Conservation (phyloP, 2,113 vertebrate species). For the Xenopus laevis region DNA sequence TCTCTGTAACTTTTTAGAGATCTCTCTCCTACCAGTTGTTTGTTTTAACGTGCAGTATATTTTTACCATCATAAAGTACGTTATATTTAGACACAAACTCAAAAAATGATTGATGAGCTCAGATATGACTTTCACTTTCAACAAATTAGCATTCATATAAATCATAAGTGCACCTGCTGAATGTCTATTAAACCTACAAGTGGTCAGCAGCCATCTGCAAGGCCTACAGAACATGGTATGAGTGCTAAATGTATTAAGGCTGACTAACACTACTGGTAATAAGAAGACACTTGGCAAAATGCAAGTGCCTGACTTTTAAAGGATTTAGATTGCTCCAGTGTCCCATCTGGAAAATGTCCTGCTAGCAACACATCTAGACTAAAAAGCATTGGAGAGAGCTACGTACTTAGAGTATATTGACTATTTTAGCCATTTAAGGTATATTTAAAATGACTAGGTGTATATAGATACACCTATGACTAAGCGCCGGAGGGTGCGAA, state of each 20-base stretch:
- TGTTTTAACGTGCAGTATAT: background rate
- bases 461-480: too few relatives aligned
- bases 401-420: slow-evolving; percentile 9
- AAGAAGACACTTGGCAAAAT: slow-evolving; percentile 8
- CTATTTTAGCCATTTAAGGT: slow-evolving; percentile 18
- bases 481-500: too few relatives aligned
- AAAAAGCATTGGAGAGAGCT: slow-evolving; percentile 15
- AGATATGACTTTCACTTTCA: slow-evolving; percentile 3
- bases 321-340: slow-evolving; percentile 5
- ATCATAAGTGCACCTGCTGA: slow-evolving; percentile 27
- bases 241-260: slow-evolving; percentile 18
- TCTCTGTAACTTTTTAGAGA: too few relatives aligned
- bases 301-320: slow-evolving; percentile 14
- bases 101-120: background rate
- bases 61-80: background rate
- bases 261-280: slow-evolving; percentile 17
- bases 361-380: background rate
- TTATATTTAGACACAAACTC: background rate
- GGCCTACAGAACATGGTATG: slow-evolving; percentile 3
- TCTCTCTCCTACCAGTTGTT: too few relatives aligned
- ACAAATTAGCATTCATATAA: slow-evolving; percentile 14
- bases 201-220: slow-evolving; percentile 12
- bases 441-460: background rate
- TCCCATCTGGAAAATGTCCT: slow-evolving; percentile 33
- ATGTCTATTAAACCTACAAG: slow-evolving; percentile 26